These are phyloP conservation scores for Parochlus steinenii DNA, from an alignment of 2,888 invertebrate genomes.

Conservation along the genomic window DNA sequence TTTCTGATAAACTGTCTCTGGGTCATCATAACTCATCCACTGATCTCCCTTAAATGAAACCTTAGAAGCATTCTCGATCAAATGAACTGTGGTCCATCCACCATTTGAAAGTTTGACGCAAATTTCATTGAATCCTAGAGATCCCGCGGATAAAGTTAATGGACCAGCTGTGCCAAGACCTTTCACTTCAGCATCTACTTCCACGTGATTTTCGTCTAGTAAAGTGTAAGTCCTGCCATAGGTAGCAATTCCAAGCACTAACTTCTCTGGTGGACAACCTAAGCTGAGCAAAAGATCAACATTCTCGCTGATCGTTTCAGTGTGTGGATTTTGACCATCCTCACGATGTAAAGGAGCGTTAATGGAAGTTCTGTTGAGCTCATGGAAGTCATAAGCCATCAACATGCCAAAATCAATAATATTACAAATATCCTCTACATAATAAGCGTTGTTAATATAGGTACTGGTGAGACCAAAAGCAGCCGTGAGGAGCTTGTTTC, in stretches of 20 bases:
- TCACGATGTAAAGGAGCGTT: constrained; percentile 26
- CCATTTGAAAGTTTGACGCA: background rate
- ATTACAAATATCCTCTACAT: no score
- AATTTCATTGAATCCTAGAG: constrained; percentile 18
- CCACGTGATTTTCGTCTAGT: constrained; percentile 20
- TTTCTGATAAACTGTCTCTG: constrained; percentile 23
- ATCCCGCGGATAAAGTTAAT: constrained; percentile 19
- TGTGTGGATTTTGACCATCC: constrained; percentile 4
- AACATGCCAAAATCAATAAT: constrained; percentile 32
- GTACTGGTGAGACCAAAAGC: no score
- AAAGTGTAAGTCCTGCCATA: constrained; percentile 29
- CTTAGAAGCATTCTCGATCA: constrained; percentile 20
- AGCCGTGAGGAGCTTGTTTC: no score
- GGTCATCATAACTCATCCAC: constrained; percentile 31
- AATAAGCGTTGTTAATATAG: constrained; percentile 12
- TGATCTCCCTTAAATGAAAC: constrained; percentile 24
- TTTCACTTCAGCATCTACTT: constrained; percentile 21
- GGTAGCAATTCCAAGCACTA: constrained; percentile 30
- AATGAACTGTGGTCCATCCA: constrained; percentile 17
- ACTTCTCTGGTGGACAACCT: constrained; percentile 25
- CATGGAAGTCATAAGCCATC: constrained; percentile 35
- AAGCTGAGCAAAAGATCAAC: constrained; percentile 26
- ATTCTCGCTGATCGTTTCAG: constrained; percentile 18
- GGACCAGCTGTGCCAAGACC: constrained; percentile 18
- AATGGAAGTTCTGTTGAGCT: constrained; percentile 24